These are phyloP conservation scores for Dendronephthya gigantea DNA, from an alignment of 64 coral and sea anemone species.

Conservation along the genomic window DNA sequence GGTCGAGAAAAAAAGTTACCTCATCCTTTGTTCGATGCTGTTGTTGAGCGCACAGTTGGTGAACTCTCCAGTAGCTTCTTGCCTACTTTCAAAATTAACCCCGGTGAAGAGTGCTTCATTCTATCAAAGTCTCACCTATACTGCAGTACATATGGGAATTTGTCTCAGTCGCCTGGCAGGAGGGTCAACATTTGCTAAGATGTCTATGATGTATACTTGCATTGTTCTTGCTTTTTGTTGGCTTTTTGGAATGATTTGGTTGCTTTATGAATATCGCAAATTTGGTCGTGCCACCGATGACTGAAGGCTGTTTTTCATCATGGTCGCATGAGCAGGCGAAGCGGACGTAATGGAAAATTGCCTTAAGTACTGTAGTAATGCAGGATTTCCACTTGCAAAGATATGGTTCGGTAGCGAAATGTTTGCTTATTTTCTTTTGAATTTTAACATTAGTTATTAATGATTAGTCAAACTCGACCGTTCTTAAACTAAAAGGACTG, in stretches of 20 bases:
- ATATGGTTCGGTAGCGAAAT: too few species aligned
- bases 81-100: neutral
- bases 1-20: too few species aligned
- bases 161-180: neutral
- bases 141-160: neutral
- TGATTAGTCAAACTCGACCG: too few species aligned
- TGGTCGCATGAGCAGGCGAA: too few species aligned
- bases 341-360: too few species aligned
- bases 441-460: too few species aligned
- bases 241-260: neutral
- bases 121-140: neutral
- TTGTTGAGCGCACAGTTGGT: neutral
- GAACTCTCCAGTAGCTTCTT: neutral
- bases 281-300: too few species aligned
- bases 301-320: too few species aligned
- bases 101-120: neutral
- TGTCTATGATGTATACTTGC: neutral
- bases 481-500: too few species aligned
- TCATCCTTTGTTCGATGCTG: neutral
- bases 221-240: neutral
- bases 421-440: too few species aligned
- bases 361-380: too few species aligned
- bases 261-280: neutral
- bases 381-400: too few species aligned
- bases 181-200: neutral